These are phyloP conservation scores for Phaetusa simplex DNA, from an alignment of 2,113 vertebrate species.

Conservation along the genomic window DNA sequence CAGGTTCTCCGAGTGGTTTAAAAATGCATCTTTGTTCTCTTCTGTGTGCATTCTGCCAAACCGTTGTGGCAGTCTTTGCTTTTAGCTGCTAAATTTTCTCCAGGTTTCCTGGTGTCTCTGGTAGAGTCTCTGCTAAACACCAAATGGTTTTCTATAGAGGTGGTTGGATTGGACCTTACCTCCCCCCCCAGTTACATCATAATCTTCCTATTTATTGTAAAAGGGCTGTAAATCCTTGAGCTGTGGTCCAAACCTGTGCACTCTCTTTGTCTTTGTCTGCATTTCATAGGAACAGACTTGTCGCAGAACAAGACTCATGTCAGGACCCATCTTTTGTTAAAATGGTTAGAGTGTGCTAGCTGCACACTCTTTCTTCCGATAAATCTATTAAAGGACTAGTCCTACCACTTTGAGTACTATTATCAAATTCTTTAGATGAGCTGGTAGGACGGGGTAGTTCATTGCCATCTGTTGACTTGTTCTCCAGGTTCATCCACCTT, in stretches of 20 bases:
- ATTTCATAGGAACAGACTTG: background rate
- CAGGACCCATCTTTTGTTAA: background rate
- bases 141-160: background rate
- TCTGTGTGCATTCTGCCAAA: background rate
- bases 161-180: background rate
- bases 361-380: background rate
- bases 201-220: background rate
- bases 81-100: background rate
- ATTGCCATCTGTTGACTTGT: background rate
- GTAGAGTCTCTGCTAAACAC: background rate
- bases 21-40: background rate
- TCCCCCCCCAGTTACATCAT: background rate
- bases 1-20: background rate
- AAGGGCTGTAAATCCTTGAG: background rate
- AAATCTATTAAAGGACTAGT: background rate
- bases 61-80: background rate
- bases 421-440: background rate
- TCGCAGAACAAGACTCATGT: background rate
- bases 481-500: background rate
- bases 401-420: background rate
- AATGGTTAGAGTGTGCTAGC: background rate
- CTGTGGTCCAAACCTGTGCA: background rate
- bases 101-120: background rate
- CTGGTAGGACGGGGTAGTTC: background rate
- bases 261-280: background rate